phyloP scores from a whole-genome alignment of 2,888 invertebrate species.

The Kuschelorhynchus macadamiae region DNA sequence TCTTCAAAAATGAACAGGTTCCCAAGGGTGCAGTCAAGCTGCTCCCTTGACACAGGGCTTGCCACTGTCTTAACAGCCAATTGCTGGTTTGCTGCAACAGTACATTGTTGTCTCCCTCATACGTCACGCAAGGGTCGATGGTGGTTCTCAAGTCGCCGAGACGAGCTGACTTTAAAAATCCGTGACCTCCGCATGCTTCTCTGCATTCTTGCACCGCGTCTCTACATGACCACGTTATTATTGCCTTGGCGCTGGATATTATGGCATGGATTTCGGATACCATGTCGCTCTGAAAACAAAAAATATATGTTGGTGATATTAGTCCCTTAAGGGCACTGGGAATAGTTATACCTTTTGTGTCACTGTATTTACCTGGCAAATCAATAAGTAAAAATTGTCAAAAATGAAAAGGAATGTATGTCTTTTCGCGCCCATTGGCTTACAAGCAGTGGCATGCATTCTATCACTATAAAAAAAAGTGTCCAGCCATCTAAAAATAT shows the following conservation, averaged over 20 bases:
- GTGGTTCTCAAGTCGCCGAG: constrained; percentile 88
- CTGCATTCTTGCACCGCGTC: constrained; percentile 85
- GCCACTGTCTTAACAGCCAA: constrained; percentile 83
- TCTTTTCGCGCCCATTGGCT: no score
- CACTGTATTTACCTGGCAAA: no score
- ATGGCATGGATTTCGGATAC: constrained; percentile 81
- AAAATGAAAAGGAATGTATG: no score
- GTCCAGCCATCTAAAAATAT: no score
- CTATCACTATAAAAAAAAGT: no score
- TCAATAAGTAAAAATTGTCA: no score
- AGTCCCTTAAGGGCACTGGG: no score
- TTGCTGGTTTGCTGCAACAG: constrained; percentile 91
- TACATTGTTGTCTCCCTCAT: constrained; percentile 96
- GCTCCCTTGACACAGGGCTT: constrained; percentile 67
- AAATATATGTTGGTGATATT: background rate
- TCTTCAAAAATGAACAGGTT: constrained; percentile 78
- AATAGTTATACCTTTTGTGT: no score
- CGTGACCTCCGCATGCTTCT: constrained; percentile 92
- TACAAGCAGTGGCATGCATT: no score
- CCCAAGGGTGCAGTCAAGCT: constrained; percentile 78
- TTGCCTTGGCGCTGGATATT: constrained; percentile 77
- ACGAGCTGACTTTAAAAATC: constrained; percentile 85
- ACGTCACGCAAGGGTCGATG: constrained; percentile 92
- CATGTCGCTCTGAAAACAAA: constrained; percentile 72
- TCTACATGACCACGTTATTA: constrained; percentile 83